phyloP scores from a whole-genome alignment of 2,113 vertebrate genomes.

The Paradisaea rubra region DNA sequence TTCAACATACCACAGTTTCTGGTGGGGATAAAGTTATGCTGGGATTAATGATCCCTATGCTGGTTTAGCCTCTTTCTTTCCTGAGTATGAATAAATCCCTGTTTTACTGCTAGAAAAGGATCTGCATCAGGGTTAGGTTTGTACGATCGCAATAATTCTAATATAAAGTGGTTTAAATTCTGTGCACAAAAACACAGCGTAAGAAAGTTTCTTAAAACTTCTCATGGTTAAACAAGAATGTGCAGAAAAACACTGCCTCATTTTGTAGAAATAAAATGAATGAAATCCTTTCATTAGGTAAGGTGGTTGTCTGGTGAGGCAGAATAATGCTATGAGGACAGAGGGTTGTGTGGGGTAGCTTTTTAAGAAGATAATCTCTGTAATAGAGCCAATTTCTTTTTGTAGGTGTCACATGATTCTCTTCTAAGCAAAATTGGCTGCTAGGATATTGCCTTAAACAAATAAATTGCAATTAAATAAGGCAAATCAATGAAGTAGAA shows the following conservation, averaged over 20 bases:
- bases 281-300: not conserved
- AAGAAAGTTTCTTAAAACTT: not conserved
- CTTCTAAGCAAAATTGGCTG: not conserved
- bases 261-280: not conserved
- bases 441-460: not conserved
- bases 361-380: not conserved
- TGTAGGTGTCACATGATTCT: not conserved
- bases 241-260: not conserved
- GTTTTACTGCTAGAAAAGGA: not conserved
- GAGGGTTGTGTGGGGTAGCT: not conserved
- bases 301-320: not conserved
- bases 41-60: not conserved
- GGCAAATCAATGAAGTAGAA: not conserved
- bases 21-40: not conserved
- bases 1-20: not conserved
- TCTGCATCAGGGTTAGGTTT: not conserved
- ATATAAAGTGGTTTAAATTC: not conserved
- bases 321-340: not conserved
- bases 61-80: not conserved
- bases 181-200: not conserved
- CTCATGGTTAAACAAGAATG: not conserved
- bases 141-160: not conserved
- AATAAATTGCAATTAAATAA: not conserved
- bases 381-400: not conserved
- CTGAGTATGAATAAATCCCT: not conserved